These are phyloP conservation scores for Dryobates pubescens DNA, from an alignment of 2,797 vertebrate genomes.

Conservation along the genomic window DNA sequence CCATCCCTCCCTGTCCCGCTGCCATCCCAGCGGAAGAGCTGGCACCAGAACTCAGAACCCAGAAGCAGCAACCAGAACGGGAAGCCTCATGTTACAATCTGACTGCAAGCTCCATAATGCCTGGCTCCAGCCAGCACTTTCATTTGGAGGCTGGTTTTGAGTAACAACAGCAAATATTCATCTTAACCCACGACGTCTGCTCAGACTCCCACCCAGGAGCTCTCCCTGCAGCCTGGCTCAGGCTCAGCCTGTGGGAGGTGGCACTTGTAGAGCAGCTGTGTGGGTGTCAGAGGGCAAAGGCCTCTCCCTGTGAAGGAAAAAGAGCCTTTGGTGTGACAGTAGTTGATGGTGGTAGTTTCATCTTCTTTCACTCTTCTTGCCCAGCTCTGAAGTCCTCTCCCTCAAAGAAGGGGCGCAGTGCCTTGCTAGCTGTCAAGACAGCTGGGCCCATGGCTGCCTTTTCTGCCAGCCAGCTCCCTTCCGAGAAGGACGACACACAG, in stretches of 20 bases:
- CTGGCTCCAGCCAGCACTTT: too few relatives aligned
- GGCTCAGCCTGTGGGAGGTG: background rate
- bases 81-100: too few relatives aligned
- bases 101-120: too few relatives aligned
- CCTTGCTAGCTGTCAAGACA: constrained; percentile 87
- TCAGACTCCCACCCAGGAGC: background rate
- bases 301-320: background rate
- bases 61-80: too few relatives aligned
- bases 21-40: too few relatives aligned
- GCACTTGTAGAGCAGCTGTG: background rate
- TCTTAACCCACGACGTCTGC: too few relatives aligned
- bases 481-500: constrained; percentile 88
- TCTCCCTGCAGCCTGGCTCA: background rate
- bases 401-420: constrained; percentile 92
- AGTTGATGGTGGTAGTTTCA: background rate
- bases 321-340: background rate
- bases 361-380: background rate
- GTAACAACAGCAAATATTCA: too few relatives aligned
- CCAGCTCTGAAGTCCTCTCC: constrained; percentile 96
- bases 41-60: too few relatives aligned
- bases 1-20: too few relatives aligned
- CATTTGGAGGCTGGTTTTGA: too few relatives aligned
- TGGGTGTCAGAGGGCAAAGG: background rate
- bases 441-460: constrained; percentile 89
- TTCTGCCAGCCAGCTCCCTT: constrained; percentile 92